phyloP scores from a whole-genome alignment of 2,113 vertebrate species.

The Oryzias javanicus region DNA sequence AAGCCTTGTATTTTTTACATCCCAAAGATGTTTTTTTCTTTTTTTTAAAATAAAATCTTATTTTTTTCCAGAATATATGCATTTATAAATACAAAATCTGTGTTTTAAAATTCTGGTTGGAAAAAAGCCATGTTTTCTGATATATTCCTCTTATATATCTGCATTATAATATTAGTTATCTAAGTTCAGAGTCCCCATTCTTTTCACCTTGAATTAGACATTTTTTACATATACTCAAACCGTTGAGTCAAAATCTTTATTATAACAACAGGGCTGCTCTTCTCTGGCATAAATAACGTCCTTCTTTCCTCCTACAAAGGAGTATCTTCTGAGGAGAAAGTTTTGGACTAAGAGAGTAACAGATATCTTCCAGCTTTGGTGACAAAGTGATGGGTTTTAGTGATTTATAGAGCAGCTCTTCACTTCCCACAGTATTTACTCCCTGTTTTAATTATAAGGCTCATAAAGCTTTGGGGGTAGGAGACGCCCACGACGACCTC shows the following conservation, averaged over 20 bases:
- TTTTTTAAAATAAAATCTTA: too few species aligned
- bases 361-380: slow-evolving; percentile 65
- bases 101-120: too few species aligned
- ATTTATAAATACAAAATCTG: too few species aligned
- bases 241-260: too few species aligned
- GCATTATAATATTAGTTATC: not conserved
- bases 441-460: slow-evolving; percentile 82
- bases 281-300: too few species aligned
- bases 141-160: too few species aligned
- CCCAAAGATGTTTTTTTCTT: too few species aligned
- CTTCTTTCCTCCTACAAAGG: slow-evolving; percentile 2
- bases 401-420: slow-evolving; percentile 75
- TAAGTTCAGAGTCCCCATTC: not conserved
- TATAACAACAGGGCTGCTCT: too few species aligned
- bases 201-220: not conserved
- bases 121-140: too few species aligned
- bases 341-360: slow-evolving; percentile 69
- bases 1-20: too few species aligned
- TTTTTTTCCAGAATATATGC: too few species aligned
- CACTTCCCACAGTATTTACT: slow-evolving; percentile 77
- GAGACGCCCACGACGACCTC: slow-evolving; percentile 70
- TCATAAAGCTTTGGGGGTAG: slow-evolving; percentile 74
- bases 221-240: not conserved
- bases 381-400: slow-evolving; percentile 69
- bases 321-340: slow-evolving; percentile 37